Percentiles rank a stretch among this genome's conserved stretches.
These are phyloP conservation scores for Alviniconcha marisindica DNA, from an alignment of 1,140 invertebrate species.

Conservation along the genomic window DNA sequence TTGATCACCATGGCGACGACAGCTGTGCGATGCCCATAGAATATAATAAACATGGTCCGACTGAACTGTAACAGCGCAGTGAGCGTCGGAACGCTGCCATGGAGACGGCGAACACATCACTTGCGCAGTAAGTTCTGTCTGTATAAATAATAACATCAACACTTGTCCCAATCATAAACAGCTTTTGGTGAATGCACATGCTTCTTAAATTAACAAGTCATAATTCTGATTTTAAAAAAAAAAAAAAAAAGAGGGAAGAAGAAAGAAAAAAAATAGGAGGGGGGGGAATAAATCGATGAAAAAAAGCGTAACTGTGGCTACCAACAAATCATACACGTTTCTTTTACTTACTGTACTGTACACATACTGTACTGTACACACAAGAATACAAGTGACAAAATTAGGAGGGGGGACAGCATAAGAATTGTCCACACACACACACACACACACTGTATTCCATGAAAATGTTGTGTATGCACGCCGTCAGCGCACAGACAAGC, in stretches of 20 bases:
- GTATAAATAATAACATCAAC: conserved; percentile 27
- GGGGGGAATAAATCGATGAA: conserved; percentile 27
- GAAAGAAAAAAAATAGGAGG: conserved; percentile 41
- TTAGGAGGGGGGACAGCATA: not conserved
- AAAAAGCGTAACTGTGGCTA: conserved; percentile 24
- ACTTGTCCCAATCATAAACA: conserved; percentile 18
- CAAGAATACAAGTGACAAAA: conserved; percentile 28
- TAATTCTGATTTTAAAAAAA: not conserved
- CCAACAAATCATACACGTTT: conserved; percentile 23
- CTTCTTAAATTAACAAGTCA: not conserved
- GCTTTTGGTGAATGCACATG: conserved; percentile 15
- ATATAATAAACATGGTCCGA: too few relatives aligned
- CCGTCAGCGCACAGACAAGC: conserved; percentile 3
- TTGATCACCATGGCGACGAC: too few relatives aligned
- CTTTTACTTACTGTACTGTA: conserved; percentile 33
- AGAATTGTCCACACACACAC: not conserved
- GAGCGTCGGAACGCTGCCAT: too few relatives aligned
- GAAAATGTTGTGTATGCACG: not conserved
- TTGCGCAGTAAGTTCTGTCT: not conserved
- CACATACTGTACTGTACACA: too few relatives aligned
- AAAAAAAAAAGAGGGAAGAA: not conserved
- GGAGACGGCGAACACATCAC: too few relatives aligned
- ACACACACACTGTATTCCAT: not conserved
- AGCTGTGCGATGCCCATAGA: too few relatives aligned
- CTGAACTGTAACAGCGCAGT: too few relatives aligned